Conservation (phyloP, 1,140 invertebrate species). For the Drosophila jambulina region DNA sequence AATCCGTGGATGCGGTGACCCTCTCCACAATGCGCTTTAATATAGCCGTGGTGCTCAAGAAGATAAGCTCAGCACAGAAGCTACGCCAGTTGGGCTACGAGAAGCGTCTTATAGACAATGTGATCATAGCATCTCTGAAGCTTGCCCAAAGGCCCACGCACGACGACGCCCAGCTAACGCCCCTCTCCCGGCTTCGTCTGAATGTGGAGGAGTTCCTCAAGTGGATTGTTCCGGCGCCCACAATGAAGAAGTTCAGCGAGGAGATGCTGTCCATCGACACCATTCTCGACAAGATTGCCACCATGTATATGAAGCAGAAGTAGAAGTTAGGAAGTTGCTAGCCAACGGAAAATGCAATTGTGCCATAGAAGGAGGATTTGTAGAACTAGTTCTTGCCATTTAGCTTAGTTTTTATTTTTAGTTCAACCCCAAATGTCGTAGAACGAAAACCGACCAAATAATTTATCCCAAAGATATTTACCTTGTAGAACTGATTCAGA, state of each 20-base stretch:
- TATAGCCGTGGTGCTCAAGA: slow-evolving; percentile 91
- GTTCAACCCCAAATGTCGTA: slow-evolving; percentile 37
- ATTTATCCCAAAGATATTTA: slow-evolving; percentile 68
- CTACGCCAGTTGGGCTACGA: slow-evolving; percentile 92
- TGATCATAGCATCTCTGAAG: slow-evolving; percentile 91
- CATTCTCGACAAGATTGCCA: slow-evolving; percentile 88
- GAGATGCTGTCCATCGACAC: slow-evolving; percentile 91
- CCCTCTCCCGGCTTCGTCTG: slow-evolving; percentile 88
- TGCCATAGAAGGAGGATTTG: slow-evolving; percentile 65
- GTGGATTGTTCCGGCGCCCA: slow-evolving; percentile 92
- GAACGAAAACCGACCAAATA: slow-evolving; percentile 60
- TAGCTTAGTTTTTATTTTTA: slow-evolving; percentile 33
- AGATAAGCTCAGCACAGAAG: slow-evolving; percentile 91
- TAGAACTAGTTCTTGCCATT: slow-evolving; percentile 78
- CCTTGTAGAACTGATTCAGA: slow-evolving; percentile 37
- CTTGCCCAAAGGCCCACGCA: slow-evolving; percentile 90
- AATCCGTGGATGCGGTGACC: slow-evolving; percentile 47
- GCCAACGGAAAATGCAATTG: slow-evolving; percentile 40
- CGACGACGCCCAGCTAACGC: slow-evolving; percentile 86
- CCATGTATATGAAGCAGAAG: slow-evolving; percentile 83
- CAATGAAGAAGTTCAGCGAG: slow-evolving; percentile 91
- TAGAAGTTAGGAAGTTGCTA: slow-evolving; percentile 44
- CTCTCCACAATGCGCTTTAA: slow-evolving; percentile 91
- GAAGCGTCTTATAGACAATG: slow-evolving; percentile 92
- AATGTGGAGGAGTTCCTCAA: slow-evolving; percentile 92